Base-by-base conservation (phyloP, 2,797 vertebrate genomes). In the Pteropus rufus region DNA sequence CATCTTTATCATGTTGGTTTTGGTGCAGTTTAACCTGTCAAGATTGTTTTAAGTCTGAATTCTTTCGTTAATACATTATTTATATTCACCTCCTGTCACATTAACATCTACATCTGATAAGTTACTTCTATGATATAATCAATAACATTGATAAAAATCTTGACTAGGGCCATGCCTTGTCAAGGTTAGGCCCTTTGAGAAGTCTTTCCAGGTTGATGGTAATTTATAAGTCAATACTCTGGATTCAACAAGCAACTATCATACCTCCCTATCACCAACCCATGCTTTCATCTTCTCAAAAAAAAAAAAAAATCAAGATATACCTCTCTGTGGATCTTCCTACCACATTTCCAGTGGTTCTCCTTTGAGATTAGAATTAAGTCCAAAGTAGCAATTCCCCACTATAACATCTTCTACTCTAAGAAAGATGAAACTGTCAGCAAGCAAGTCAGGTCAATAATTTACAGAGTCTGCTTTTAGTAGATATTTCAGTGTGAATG, bases 401-500 rank as follows among this genome's bases (percentile, higher is more conserved):
- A 2, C 29, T 82, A 16, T 65, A 94, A 83, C 1, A 73, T 94
- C 67, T 86, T 82, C 65, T 90, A 69, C 65, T 23, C 67, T 88
- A 81, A 96, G 90, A 96, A 92, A 88, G 90, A 96, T 96, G 95
- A 98, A 96, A 92, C 84, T 97, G 92, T 96, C 95, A 96, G 62
- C 72, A 90, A 77, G 67, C 52, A 92, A 94, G 76, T 90, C 84
- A 94, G 89, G 90, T 92, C 96, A 96, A 97, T 95, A 94, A 93
- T 96, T 97, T 94, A 93, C 91, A 94, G 75, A 52, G 87, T 93
- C 92, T 96, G 87, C 56, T 44, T 70, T 95, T 90, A 86, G 92
- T 72, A 93, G 81, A 83, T 95, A 92, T 89, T 89, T 95, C 79
- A 82, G 36, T 83, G 58, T 80, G 81, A 92, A 91, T 89, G 15